These are phyloP conservation scores for Harpalus rubripes DNA, from an alignment of 2,888 invertebrate species.

Conservation along the genomic window DNA sequence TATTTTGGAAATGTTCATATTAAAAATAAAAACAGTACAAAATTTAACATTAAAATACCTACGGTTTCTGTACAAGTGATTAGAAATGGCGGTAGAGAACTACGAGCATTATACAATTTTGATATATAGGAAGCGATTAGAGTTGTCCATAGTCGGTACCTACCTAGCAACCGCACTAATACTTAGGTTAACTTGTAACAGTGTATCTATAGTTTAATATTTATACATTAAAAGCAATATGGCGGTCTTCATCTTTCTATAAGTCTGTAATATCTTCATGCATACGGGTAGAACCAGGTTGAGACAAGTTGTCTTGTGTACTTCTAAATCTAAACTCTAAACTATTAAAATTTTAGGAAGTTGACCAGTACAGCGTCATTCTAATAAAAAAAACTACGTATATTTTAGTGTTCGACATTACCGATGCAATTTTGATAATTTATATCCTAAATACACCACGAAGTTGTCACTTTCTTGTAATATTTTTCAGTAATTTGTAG, in stretches of 20 bases:
- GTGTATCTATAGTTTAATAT: slow-evolving; percentile 52
- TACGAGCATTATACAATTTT: neutral
- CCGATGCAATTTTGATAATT: slow-evolving; percentile 48
- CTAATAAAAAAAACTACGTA: slow-evolving; percentile 47
- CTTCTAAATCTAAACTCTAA: slow-evolving; percentile 36
- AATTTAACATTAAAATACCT: slow-evolving; percentile 5
- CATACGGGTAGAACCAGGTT: slow-evolving; percentile 55
- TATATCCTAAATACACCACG: slow-evolving; percentile 50
- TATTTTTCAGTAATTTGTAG: slow-evolving; percentile 25
- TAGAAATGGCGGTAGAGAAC: slow-evolving; percentile 4
- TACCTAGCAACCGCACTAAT: slow-evolving; percentile 55
- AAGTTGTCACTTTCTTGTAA: slow-evolving; percentile 53
- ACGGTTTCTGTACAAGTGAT: slow-evolving; percentile 4
- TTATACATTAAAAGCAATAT: slow-evolving; percentile 58
- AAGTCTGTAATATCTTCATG: slow-evolving; percentile 60
- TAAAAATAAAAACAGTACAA: slow-evolving; percentile 26
- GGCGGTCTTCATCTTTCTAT: slow-evolving; percentile 59
- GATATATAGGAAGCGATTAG: slow-evolving; percentile 18
- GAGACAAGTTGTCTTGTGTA: slow-evolving; percentile 35
- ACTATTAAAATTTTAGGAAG: slow-evolving; percentile 1
- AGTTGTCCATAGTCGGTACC: slow-evolving; percentile 6
- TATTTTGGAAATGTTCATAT: slow-evolving; percentile 2
- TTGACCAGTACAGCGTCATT: slow-evolving; percentile 28
- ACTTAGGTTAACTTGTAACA: slow-evolving; percentile 45
- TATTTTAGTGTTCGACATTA: slow-evolving; percentile 40